A percentile compares a stretch with the other conserved stretches of the same genome.
Evolutionary conservation across 2,797 vertebrate species (phyloP).

Genomic region (Rhinichthys osculus): DNA sequence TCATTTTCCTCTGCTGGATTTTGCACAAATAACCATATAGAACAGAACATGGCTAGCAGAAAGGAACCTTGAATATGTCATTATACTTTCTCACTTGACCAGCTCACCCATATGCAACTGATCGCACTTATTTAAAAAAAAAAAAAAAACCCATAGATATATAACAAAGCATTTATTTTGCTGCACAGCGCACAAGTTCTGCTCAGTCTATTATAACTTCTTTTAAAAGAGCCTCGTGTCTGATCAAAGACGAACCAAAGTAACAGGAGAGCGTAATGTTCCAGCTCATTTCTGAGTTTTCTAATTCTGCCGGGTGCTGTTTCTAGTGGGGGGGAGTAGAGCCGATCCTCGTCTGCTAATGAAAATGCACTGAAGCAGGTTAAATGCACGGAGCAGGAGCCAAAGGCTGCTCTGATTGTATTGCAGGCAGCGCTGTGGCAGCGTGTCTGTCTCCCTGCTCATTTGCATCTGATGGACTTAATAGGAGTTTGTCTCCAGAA

Average conservation of each 20-base stretch:
- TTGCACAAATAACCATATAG: slow-evolving; percentile 43
- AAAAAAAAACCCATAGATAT: too few species aligned
- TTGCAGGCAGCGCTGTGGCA: slow-evolving; percentile 56
- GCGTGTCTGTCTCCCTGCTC: slow-evolving; percentile 64
- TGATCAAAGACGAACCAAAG: slow-evolving; percentile 47
- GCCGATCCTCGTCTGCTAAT: slow-evolving; percentile 63
- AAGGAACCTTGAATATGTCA: slow-evolving; percentile 41
- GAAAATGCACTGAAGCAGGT: slow-evolving; percentile 68
- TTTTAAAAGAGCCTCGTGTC: slow-evolving; percentile 11
- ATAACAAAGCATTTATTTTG: background rate
- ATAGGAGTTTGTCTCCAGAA: slow-evolving; percentile 67
- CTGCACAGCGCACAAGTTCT: background rate
- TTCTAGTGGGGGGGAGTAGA: slow-evolving; percentile 36
- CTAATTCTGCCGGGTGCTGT: slow-evolving; percentile 52
- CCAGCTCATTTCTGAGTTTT: slow-evolving; percentile 34
- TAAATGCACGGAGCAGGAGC: slow-evolving; percentile 66
- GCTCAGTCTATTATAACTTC: slow-evolving; percentile 17
- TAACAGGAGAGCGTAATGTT: slow-evolving; percentile 40
- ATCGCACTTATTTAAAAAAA: slow-evolving; percentile 46
- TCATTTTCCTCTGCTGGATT: slow-evolving; percentile 18
- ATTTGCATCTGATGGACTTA: slow-evolving; percentile 72
- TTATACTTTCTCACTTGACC: slow-evolving; percentile 47
- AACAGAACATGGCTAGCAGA: slow-evolving; percentile 1
- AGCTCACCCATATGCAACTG: slow-evolving; percentile 24
- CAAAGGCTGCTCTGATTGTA: slow-evolving; percentile 65